Base-by-base conservation (phyloP, 1,140 invertebrate species). In the Polypedilum vanderplanki region DNA sequence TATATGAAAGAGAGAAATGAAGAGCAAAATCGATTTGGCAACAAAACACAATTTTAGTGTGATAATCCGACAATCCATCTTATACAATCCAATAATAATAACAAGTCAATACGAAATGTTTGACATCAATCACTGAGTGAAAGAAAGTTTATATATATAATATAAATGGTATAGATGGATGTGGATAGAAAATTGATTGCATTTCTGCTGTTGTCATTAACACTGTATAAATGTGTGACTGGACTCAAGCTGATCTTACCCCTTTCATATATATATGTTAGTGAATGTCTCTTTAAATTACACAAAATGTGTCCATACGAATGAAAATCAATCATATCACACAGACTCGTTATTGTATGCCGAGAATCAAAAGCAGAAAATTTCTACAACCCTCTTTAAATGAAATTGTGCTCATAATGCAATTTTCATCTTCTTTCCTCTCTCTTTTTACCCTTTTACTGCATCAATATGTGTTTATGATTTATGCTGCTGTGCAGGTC, bases 201-300 rank as follows among this genome's bases (percentile, higher is more conserved):
- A 57, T 57, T 57, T 46, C n/a, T 57, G 46, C n/a, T 57, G n/a
- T 57, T 57, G 46, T 57, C 46, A 57, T 57, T 57, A 57, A 57
- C 46, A 57, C 46, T 46, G 9, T 46, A 46, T 46, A n/a, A n/a
- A n/a, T n/a, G n/a, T n/a, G n/a, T n/a, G n/a, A n/a, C n/a, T 57
- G 12, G 46, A n/a, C 46, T 57, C 46, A 57, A 33, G 24, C 24
- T 33, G 24, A 33, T 33, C 24, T 33, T 5, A 57, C 46, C 46
- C 46, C n/a, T 57, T 15, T 57, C 15, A n/a, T 15, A 3, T 15
- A 8, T 57, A 33, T 33, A 3, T 33, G 1, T 33, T 5, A 3
- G 5, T 33, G 24, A 3, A 2, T 9, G 41, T 46, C 4, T 57
- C 46, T 57, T 57, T 12, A 57, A 57, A 57, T 57, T 57, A 57